These are phyloP conservation scores for Diloba caeruleocephala DNA, from an alignment of 2,888 invertebrate genomes.

Conservation along the genomic window DNA sequence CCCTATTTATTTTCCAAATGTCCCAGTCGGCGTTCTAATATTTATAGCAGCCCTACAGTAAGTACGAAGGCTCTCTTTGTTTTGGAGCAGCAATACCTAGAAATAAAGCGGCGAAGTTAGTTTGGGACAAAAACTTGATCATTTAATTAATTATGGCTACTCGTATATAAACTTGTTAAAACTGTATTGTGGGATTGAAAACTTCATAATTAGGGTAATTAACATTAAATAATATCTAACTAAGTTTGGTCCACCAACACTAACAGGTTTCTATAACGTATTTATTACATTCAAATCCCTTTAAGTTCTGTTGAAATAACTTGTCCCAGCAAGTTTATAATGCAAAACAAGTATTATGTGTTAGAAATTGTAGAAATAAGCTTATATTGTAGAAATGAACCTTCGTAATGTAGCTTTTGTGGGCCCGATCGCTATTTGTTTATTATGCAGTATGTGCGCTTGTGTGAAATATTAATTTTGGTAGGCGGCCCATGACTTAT, in stretches of 20 bases:
- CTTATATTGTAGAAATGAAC: too few species aligned
- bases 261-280: conserved; percentile 19
- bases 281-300: conserved; percentile 14
- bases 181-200: conserved; percentile 16
- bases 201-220: conserved; percentile 18
- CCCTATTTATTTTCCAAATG: too few species aligned
- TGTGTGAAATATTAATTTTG: too few species aligned
- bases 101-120: conserved; percentile 1
- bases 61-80: neutral
- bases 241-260: conserved; percentile 13
- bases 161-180: conserved; percentile 3
- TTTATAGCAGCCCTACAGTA: too few species aligned
- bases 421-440: too few species aligned
- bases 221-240: conserved; percentile 30
- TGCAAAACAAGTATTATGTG: neutral
- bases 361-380: neutral
- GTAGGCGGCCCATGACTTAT: too few species aligned
- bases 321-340: conserved; percentile 1
- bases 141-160: conserved; percentile 3
- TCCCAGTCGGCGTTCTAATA: too few species aligned
- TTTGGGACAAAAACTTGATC: neutral
- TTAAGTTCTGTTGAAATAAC: conserved; percentile 2
- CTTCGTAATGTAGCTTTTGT: too few species aligned
- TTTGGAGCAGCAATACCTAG: neutral
- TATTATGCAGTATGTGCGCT: too few species aligned